These are phyloP conservation scores for Drosophila kikkawai DNA, from an alignment of 1,140 invertebrate genomes.

Conservation along the genomic window DNA sequence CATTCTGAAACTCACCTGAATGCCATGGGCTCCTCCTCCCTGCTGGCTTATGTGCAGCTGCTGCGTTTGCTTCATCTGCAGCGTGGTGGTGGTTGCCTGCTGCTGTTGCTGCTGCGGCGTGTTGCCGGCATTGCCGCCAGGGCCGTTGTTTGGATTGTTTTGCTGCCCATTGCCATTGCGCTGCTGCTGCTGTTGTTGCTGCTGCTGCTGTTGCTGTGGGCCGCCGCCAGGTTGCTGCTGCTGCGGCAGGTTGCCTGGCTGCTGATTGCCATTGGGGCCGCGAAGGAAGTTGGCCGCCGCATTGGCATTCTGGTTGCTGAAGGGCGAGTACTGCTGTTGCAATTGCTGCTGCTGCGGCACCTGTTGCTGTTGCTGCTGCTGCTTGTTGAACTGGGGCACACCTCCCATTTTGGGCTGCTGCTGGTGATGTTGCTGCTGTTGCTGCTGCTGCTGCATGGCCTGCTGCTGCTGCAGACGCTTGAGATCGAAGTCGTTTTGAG, in stretches of 20 bases:
- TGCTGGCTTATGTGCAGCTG: constrained; percentile 93
- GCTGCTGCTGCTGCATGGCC: constrained; percentile 75
- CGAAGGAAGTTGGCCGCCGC: constrained; percentile 75
- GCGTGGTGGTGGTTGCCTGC: constrained; percentile 85
- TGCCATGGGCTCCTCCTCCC: constrained; percentile 88
- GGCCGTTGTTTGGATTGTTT: constrained; percentile 70
- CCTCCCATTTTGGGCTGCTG: constrained; percentile 69
- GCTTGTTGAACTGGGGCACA: constrained; percentile 80
- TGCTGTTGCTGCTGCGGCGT: constrained; percentile 68
- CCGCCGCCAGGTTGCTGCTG: constrained; percentile 26
- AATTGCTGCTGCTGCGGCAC: constrained; percentile 86
- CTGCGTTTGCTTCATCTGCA: constrained; percentile 94
- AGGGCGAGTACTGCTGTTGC: constrained; percentile 88
- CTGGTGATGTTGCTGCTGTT: constrained; percentile 65
- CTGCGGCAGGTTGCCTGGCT: constrained; percentile 86
- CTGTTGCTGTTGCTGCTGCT: constrained; percentile 86
- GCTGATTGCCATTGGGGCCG: constrained; percentile 87
- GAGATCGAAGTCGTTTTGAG: constrained; percentile 84
- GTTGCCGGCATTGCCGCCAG: constrained; percentile 61
- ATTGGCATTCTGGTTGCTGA: constrained; percentile 85
- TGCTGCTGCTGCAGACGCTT: constrained; percentile 83
- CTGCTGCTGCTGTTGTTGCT: constrained; percentile 53
- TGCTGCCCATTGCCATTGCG: constrained; percentile 62
- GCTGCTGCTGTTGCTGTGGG: constrained; percentile 42
- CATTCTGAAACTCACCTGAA: constrained; percentile 87